Evolutionary conservation across 2,888 invertebrate species (phyloP).

Genomic region (Tetranychus piercei): DNA sequence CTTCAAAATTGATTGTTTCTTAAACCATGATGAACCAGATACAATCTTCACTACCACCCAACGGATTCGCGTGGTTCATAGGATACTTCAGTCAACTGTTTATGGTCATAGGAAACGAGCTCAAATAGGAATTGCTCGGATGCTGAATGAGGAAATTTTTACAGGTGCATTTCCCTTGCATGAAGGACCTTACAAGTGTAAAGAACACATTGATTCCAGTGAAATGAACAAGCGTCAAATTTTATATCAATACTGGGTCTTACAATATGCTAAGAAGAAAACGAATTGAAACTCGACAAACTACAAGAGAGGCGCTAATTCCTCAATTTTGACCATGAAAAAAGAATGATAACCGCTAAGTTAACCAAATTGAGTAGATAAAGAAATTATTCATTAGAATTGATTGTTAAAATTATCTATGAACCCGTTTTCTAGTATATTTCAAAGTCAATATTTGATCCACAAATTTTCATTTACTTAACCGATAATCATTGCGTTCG

Average conservation of each 20-base stretch:
- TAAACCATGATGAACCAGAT: slow-evolving; percentile 38
- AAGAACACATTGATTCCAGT: background rate
- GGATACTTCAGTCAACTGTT: slow-evolving; percentile 38
- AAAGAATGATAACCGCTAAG: too few species aligned
- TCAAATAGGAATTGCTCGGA: slow-evolving; percentile 40
- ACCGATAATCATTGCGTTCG: too few species aligned
- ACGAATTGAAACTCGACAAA: too few species aligned
- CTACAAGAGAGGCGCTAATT: too few species aligned
- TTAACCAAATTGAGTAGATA: too few species aligned
- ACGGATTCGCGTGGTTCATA: slow-evolving; percentile 37
- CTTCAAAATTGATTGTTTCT: slow-evolving; percentile 40
- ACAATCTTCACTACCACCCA: slow-evolving; percentile 39
- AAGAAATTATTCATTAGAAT: too few species aligned
- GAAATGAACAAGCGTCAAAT: slow-evolving; percentile 37
- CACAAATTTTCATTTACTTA: too few species aligned
- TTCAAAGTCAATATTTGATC: too few species aligned
- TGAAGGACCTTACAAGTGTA: slow-evolving; percentile 33
- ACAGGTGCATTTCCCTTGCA: slow-evolving; percentile 41
- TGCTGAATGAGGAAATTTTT: slow-evolving; percentile 38
- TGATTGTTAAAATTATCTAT: too few species aligned
- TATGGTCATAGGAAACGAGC: slow-evolving; percentile 40
- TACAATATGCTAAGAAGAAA: too few species aligned
- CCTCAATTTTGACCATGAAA: too few species aligned
- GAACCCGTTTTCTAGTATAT: too few species aligned
- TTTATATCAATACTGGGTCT: slow-evolving; percentile 41